phyloP scores from a whole-genome alignment of 2,113 vertebrate species.

The Uropsilus gracilis region DNA sequence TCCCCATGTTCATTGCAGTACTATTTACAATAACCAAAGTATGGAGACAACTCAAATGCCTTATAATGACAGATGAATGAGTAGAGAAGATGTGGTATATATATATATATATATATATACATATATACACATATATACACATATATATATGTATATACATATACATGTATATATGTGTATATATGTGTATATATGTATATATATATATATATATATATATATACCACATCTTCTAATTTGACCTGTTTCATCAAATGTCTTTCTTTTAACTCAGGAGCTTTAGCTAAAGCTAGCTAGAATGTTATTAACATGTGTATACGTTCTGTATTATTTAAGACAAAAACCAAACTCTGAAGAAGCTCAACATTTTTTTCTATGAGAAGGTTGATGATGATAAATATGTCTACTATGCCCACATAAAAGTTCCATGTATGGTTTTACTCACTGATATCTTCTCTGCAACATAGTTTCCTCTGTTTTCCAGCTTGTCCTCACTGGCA shows the following conservation, averaged over 20 bases:
- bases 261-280: neutral
- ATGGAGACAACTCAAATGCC: no score
- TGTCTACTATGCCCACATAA: neutral
- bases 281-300: neutral
- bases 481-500: slow-evolving; percentile 97
- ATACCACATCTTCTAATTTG: neutral
- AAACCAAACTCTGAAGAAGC: neutral
- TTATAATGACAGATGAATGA: no score
- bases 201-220: no score
- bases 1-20: no score
- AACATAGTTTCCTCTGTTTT: slow-evolving; percentile 95
- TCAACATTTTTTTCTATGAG: neutral
- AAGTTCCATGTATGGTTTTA: slow-evolving; percentile 28
- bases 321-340: neutral
- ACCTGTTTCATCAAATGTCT: slow-evolving; percentile 10
- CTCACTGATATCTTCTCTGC: slow-evolving; percentile 91
- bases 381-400: neutral
- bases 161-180: no score
- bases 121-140: no score
- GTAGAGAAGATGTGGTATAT: no score
- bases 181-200: no score
- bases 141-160: no score
- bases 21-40: no score
- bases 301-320: neutral
- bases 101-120: no score